Percentiles rank a stretch among this genome's conserved stretches.
phyloP scores from a whole-genome alignment of 2,888 invertebrate genomes.

The Seira musarum region DNA sequence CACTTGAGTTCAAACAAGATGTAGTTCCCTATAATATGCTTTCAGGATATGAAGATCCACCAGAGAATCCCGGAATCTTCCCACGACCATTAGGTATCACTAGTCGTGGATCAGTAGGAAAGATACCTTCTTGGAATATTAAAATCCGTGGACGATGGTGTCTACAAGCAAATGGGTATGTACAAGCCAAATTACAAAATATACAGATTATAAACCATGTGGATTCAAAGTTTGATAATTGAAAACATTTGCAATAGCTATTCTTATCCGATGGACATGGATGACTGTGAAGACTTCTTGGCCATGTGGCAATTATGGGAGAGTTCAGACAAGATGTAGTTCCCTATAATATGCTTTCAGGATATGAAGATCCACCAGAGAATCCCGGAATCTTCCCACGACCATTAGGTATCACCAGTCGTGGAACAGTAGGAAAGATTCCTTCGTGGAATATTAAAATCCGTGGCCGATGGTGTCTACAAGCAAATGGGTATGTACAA shows the following conservation, averaged over 20 bases:
- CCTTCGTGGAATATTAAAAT: slow-evolving; percentile 54
- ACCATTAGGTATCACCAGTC: slow-evolving; percentile 48
- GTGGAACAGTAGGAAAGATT: not conserved
- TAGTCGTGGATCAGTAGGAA: slow-evolving; percentile 11
- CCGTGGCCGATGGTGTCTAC: slow-evolving; percentile 56
- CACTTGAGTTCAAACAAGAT: slow-evolving; percentile 53
- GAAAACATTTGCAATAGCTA: slow-evolving; percentile 2
- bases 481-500: slow-evolving; percentile 60
- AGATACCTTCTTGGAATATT: slow-evolving; percentile 46
- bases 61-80: slow-evolving; percentile 53
- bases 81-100: slow-evolving; percentile 57
- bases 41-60: slow-evolving; percentile 53
- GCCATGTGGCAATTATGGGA: slow-evolving; percentile 60
- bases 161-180: slow-evolving; percentile 58
- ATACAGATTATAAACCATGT: not conserved
- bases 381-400: slow-evolving; percentile 58
- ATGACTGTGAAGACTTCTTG: slow-evolving; percentile 53
- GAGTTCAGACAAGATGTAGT: slow-evolving; percentile 55
- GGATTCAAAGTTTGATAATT: not conserved
- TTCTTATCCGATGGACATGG: slow-evolving; percentile 46
- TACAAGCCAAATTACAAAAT: not conserved
- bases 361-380: slow-evolving; percentile 48
- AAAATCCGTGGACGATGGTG: slow-evolving; percentile 56
- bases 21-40: slow-evolving; percentile 58
- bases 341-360: slow-evolving; percentile 60